phyloP scores from a whole-genome alignment of 2,888 invertebrate species.

The Dione juno region DNA sequence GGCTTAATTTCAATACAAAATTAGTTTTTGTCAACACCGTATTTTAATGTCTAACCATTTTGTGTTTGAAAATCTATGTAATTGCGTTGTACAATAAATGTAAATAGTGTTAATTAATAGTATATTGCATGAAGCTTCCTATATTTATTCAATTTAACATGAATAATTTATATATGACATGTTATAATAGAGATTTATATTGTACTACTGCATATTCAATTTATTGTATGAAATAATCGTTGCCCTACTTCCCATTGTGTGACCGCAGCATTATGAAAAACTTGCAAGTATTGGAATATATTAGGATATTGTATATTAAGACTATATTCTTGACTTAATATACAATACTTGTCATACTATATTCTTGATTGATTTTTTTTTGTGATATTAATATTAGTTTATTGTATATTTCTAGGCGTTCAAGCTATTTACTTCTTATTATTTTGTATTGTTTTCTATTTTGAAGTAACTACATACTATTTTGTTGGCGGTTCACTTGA shows the following conservation, averaged over 20 bases:
- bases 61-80: neutral
- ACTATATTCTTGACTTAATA: too few species aligned
- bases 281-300: neutral
- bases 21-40: too few species aligned
- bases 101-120: neutral
- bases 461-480: too few species aligned
- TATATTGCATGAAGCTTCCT: too few species aligned
- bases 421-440: too few species aligned
- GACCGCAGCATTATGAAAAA: conserved; percentile 9
- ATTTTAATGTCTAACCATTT: neutral
- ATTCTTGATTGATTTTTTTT: too few species aligned
- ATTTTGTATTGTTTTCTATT: too few species aligned
- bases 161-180: conserved; percentile 27
- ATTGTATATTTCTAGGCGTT: too few species aligned
- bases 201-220: conserved; percentile 33
- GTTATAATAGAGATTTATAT: conserved; percentile 31
- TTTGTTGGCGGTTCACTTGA: too few species aligned
- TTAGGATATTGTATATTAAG: neutral
- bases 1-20: too few species aligned
- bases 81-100: neutral
- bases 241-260: conserved; percentile 20
- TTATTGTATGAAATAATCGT: conserved; percentile 30
- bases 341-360: too few species aligned
- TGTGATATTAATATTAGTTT: too few species aligned
- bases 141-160: neutral